Percentiles rank a stretch among this genome's conserved stretches.
Conservation (phyloP, 2,797 vertebrate genomes). For the Alfaro cultratus region DNA sequence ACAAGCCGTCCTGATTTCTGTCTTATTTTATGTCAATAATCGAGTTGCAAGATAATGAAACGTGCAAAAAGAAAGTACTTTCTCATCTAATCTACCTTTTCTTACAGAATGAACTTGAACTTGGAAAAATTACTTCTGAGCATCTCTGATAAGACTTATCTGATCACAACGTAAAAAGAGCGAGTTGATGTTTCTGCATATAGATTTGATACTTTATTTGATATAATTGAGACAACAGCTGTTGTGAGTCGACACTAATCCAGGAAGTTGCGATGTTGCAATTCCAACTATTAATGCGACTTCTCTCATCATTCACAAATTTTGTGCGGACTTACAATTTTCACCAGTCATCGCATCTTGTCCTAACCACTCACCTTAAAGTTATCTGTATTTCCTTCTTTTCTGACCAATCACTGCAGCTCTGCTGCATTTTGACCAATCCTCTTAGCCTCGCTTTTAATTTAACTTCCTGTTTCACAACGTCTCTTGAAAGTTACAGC, state of each 20-base stretch:
- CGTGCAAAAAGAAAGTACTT: neutral
- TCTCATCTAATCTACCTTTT: neutral
- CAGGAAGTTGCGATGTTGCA: too few species aligned
- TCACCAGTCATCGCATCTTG: too few species aligned
- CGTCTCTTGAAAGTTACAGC: too few species aligned
- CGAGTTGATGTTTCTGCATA: neutral
- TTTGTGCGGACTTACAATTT: too few species aligned
- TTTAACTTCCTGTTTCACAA: too few species aligned
- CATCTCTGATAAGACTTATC: neutral
- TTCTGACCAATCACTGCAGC: too few species aligned
- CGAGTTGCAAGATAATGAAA: neutral
- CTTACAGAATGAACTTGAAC: neutral
- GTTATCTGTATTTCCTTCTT: too few species aligned
- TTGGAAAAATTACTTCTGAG: neutral
- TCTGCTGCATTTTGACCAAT: too few species aligned
- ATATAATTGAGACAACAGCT: neutral
- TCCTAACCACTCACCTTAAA: too few species aligned
- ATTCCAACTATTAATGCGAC: too few species aligned
- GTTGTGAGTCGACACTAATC: neutral
- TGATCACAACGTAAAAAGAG: neutral
- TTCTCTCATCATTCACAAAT: too few species aligned
- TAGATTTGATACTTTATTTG: neutral
- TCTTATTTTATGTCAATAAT: neutral
- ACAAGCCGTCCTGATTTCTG: neutral
- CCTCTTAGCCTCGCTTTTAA: too few species aligned